Percentiles rank a stretch among this genome's conserved stretches.
Evolutionary conservation across 2,113 vertebrate genomes (phyloP).

Genomic region (Cyphomyrus discorhynchus): DNA sequence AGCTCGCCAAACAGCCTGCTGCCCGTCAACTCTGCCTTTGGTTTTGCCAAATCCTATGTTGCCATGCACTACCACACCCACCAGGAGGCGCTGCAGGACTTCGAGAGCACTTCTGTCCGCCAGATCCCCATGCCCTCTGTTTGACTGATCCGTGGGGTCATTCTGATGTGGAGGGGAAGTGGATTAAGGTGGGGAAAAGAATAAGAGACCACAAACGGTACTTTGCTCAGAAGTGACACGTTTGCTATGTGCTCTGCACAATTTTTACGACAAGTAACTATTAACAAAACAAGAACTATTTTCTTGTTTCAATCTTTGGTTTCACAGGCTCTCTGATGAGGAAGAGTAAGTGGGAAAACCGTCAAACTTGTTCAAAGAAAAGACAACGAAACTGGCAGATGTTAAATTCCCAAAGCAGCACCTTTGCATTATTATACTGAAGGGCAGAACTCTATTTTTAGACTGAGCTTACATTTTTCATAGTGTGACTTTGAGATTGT

Average conservation of each 20-base stretch:
- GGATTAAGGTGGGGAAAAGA: neutral
- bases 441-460: slow-evolving; percentile 40
- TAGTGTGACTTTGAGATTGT: slow-evolving; percentile 34
- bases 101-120: slow-evolving; percentile 65
- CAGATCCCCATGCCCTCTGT: slow-evolving; percentile 82
- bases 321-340: slow-evolving; percentile 18
- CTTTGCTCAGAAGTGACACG: neutral
- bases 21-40: slow-evolving; percentile 64
- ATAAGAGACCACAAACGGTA: neutral
- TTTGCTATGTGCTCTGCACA: slow-evolving; percentile 12
- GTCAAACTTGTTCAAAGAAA: neutral
- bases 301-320: neutral
- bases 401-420: slow-evolving; percentile 20
- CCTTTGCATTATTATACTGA: slow-evolving; percentile 23
- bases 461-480: slow-evolving; percentile 43
- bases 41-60: slow-evolving; percentile 74
- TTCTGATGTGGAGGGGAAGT: neutral
- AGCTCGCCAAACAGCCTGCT: slow-evolving; percentile 75
- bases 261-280: neutral
- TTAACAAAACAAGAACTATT: neutral
- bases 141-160: slow-evolving; percentile 37
- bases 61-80: slow-evolving; percentile 81
- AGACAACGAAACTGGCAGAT: neutral
- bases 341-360: neutral
- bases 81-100: slow-evolving; percentile 67